Base-by-base conservation (phyloP, 2,888 invertebrate genomes). In the Drosophila aldrichi region DNA sequence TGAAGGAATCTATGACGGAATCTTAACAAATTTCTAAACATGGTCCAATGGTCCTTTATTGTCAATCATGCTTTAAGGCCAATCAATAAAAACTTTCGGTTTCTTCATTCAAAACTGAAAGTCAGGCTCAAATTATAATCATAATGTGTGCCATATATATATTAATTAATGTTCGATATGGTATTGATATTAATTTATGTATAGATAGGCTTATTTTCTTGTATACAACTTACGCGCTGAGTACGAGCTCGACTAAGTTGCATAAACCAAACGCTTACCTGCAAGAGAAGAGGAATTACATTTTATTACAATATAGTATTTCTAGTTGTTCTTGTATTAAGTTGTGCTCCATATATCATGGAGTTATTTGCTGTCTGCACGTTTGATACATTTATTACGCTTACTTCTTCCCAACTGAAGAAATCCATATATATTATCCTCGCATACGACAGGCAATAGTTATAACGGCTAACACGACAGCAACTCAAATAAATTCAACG, bases 41-140 rank as follows among this genome's bases (percentile, higher is more conserved):
- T 43, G 62, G 58, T 38, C 14, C 64, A 20, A 38, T 18, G 41
- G 41, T 10, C 18, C 62, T 70, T 71, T 71, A 54, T 73, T 76
- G 51, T 56, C 9, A 64, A 44, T 56, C 85, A 88, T 83, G 88
- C 89, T 49, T 18, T 69, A 49, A 32, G 40, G 82, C 88, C 88
- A 87, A 88, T 83, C 55, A 85, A 76, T 70, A 41, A 51, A 60
- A 73, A 71, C 41, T 44, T 55, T 71, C 43, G 67, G 41, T 48
- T 54, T 65, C 68, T 66, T 60, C 80, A 84, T 88, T 84, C 88
- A 84, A 89, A 84, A 88, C 72, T 73, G 88, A 85, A 76, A 89
- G 68, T 70, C 61, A 85, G 85, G 79, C 90, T 51, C 67, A 89
- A 76, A 81, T 67, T 49, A 75, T 60, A 67, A 83, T 89, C 54